Evolutionary conservation across 2,113 vertebrate species (phyloP), one percentile per base, ranked within the genome.

Genomic region (Dicrurus megarhynchus): DNA sequence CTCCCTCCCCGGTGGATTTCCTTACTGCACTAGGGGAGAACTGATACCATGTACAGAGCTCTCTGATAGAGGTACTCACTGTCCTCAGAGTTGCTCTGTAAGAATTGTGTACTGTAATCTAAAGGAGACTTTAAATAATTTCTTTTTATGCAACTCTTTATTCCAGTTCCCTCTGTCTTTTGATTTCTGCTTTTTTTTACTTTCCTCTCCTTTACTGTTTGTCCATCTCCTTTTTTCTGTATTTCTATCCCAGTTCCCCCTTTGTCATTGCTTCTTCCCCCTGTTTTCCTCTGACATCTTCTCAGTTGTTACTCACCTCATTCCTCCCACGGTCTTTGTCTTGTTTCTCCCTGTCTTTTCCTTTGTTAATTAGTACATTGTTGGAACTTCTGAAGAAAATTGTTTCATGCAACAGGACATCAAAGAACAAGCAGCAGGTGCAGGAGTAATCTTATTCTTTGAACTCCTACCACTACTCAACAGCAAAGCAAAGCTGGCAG

Each of bases 371-470:
- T 85, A 91, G 47, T 60, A n/a, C 0, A 1, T 57, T 70, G 27
- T 41, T 85, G 65, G 70, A 67, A 59, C 70, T 93, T 87, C 52
- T 76, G 53, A 85, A 89, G 49, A 70, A 84, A 97, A 81, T 60
- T 16, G 18, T 80, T 87, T 63, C 52, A 60, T 0, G 0, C 82
- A 94, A 90, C 67, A 83, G 28, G 46, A 26, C 85, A 69, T 80
- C 59, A 92, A 94, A 91, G 82, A 87, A 33, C 41, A 81, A 93
- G 84, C 87, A 96, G 85, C 85, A 83, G 88, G 70, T 91, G 78
- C 78, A n/a, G 75, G 21, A 30, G 1, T 83, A 93, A 83, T 74
- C 78, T 93, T 83, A 41, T 73, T 75, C 78, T 96, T 93, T 96
- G 84, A 90, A 91, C 41, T 82, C 56, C 61, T 79, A 64, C 74